phyloP scores from a whole-genome alignment of 2,797 vertebrate species.

The Rhynchonycteris naso region DNA sequence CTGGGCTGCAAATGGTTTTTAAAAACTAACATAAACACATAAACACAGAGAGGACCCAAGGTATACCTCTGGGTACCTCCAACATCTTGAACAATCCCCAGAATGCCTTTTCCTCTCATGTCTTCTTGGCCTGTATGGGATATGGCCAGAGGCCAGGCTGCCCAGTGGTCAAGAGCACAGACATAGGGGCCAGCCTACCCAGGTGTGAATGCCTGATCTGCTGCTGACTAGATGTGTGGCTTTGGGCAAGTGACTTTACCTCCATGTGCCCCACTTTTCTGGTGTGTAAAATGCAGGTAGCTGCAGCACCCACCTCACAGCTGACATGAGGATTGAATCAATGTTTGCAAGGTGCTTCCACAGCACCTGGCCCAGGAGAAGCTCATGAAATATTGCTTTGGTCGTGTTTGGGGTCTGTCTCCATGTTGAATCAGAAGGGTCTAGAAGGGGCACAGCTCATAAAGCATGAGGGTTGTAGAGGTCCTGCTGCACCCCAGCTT shows the following conservation, averaged over 20 bases:
- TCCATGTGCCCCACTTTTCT: not conserved
- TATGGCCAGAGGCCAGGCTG: not conserved
- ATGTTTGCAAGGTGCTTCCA: not conserved
- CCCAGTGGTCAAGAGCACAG: rapidly evolving
- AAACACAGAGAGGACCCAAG: not conserved
- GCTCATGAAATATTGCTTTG: not conserved
- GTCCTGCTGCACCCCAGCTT: no score
- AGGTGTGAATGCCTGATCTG: not conserved
- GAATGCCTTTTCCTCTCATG: not conserved
- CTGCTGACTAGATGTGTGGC: not conserved
- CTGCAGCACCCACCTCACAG: not conserved
- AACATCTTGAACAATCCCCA: not conserved
- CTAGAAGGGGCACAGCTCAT: not conserved
- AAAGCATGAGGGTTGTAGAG: rapidly evolving
- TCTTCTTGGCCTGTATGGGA: not conserved
- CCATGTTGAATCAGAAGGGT: not conserved
- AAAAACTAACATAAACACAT: not conserved
- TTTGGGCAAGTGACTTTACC: not conserved
- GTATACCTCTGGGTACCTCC: not conserved
- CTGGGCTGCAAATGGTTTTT: no score
- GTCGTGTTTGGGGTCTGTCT: not conserved
- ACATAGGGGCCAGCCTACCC: not conserved
- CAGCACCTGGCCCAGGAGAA: not conserved
- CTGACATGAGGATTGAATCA: not conserved
- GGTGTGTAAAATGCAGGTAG: not conserved